phyloP scores from a whole-genome alignment of 1,140 invertebrate species.

The Pogonomyrmex barbatus region DNA sequence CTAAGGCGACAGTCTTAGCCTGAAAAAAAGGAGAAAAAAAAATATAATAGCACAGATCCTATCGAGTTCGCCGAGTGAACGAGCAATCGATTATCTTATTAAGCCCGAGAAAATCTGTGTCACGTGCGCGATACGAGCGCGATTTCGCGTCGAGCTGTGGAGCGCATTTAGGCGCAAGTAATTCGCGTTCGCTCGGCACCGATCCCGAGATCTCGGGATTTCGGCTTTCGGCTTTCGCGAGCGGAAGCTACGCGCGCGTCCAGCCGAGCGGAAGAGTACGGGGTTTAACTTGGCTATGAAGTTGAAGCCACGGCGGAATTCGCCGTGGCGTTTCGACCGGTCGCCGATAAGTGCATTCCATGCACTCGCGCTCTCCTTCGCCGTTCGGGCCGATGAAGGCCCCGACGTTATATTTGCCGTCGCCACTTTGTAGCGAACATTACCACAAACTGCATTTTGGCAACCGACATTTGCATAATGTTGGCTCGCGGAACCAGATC shows the following conservation, averaged over 20 bases:
- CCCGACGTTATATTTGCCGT: constrained; percentile 37
- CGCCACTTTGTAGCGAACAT: constrained; percentile 37
- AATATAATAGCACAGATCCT: not conserved
- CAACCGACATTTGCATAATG: constrained; percentile 21
- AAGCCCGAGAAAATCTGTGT: constrained; percentile 34
- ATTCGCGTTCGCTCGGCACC: not conserved
- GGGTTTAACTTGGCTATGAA: not conserved
- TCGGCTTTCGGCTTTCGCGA: not conserved
- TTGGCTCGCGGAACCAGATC: constrained; percentile 22
- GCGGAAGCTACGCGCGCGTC: not conserved
- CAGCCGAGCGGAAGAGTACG: not conserved
- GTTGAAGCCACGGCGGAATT: not conserved
- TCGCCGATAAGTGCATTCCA: constrained; percentile 39
- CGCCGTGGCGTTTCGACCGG: not conserved
- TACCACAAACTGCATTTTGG: constrained; percentile 38
- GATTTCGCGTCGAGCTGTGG: not conserved
- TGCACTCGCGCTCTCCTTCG: not conserved
- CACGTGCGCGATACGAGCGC: constrained; percentile 8
- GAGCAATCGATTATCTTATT: constrained; percentile 35
- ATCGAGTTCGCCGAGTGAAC: not conserved
- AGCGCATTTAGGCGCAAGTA: constrained; percentile 5
- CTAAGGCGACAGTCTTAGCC: not conserved
- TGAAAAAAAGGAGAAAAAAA: not conserved
- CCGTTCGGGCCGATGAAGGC: not conserved
- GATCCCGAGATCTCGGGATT: not conserved